Evolutionary conservation across 2,113 vertebrate genomes (phyloP).

Genomic region (Cygnus atratus): DNA sequence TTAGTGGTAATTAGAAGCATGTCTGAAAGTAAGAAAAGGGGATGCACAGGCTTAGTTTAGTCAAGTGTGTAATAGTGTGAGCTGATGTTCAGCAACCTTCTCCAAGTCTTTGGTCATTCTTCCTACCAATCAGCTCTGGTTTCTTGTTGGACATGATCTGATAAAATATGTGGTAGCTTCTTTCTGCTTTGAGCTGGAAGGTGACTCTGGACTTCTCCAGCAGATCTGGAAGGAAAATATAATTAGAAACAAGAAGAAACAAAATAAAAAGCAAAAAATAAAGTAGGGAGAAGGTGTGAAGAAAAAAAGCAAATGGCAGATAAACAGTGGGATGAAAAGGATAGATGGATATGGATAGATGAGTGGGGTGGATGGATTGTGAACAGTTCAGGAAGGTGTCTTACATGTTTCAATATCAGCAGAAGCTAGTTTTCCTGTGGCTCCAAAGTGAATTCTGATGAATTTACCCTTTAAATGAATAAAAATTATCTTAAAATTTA

Average conservation of each 20-base stretch:
- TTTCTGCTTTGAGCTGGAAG: slow-evolving; percentile 63
- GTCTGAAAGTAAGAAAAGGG: slow-evolving; percentile 67
- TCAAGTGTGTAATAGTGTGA: neutral
- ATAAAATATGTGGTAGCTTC: slow-evolving; percentile 65
- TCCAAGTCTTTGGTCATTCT: neutral
- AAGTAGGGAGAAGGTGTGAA: neutral
- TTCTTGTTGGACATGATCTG: slow-evolving; percentile 69
- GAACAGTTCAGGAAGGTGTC: slow-evolving; percentile 17
- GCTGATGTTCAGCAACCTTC: neutral
- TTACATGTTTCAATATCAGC: slow-evolving; percentile 78
- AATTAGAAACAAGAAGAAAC: neutral
- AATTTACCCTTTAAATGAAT: slow-evolving; percentile 86
- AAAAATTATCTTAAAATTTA: neutral
- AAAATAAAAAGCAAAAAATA: too few species aligned
- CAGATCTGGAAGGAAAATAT: slow-evolving; percentile 68
- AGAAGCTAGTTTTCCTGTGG: slow-evolving; percentile 92
- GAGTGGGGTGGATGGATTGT: neutral
- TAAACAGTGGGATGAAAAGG: neutral
- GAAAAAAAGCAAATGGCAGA: neutral
- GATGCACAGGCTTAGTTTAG: neutral
- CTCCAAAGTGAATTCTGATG: slow-evolving; percentile 91
- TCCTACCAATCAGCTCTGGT: slow-evolving; percentile 54
- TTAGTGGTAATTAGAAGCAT: slow-evolving; percentile 88
- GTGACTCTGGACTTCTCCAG: slow-evolving; percentile 71
- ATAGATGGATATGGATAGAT: neutral